Evolutionary conservation across 2,888 invertebrate genomes (phyloP).

Genomic region (Temnothorax unifasciatus): DNA sequence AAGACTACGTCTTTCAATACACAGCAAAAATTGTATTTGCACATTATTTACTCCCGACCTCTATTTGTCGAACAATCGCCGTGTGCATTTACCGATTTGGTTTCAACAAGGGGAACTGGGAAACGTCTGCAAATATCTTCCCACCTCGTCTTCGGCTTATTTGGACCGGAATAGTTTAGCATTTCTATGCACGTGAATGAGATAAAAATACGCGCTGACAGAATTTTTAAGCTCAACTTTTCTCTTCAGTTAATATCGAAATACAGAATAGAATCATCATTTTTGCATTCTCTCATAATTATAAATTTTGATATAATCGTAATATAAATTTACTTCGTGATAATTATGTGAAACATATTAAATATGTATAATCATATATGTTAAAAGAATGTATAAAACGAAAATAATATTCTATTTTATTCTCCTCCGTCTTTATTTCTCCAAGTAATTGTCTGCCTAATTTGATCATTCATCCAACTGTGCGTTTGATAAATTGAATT

Average conservation of each 20-base stretch:
- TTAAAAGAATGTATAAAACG: neutral
- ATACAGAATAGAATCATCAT: neutral
- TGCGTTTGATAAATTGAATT: slow-evolving; percentile 17
- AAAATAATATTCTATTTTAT: neutral
- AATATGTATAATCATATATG: neutral
- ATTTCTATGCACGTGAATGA: neutral
- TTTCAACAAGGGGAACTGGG: slow-evolving; percentile 45
- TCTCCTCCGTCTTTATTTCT: neutral
- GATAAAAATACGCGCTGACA: slow-evolving; percentile 2
- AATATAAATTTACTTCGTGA: neutral
- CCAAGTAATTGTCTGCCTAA: neutral
- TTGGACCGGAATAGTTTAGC: slow-evolving; percentile 24
- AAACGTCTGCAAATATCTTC: slow-evolving; percentile 50
- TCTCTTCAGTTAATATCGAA: neutral
- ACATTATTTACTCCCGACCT: slow-evolving; percentile 73
- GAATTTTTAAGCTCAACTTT: slow-evolving; percentile 6
- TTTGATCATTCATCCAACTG: neutral
- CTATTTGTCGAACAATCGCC: slow-evolving; percentile 74
- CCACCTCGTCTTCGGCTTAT: slow-evolving; percentile 4
- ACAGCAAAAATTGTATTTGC: slow-evolving; percentile 55
- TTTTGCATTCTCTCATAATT: neutral
- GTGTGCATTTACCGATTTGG: slow-evolving; percentile 64
- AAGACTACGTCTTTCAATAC: slow-evolving; percentile 2
- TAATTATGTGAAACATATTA: neutral
- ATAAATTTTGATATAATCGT: neutral